Evolutionary conservation across 2,888 invertebrate species (phyloP), one percentile per base, ranked within the genome.

Genomic region (Nephrotoma flavescens): DNA sequence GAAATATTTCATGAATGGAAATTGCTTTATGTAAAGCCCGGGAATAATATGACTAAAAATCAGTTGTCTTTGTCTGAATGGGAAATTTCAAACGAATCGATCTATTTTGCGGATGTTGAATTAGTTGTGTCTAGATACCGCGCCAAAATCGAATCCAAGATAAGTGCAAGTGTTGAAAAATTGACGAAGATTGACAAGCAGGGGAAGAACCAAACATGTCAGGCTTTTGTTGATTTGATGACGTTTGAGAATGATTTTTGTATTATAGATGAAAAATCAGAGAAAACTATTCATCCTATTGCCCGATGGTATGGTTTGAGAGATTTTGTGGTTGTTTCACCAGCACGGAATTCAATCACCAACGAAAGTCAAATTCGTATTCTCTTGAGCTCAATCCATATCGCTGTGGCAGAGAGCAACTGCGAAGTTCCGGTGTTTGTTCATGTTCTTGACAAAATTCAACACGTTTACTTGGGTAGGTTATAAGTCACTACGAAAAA

Each of bases 341-440:
- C 97, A 2, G 92, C 93, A 7, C 93, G 93, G 84, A 90, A 91
- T 19, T 91, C 92, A 47, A 92, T 96, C 86, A 92, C 93, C 1
- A 94, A 95, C 88, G 95, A 96, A 89, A 95, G 95, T 88, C 93
- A 95, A 90, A 94, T 96, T 85, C 97, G 96, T 92, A 92, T 96
- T 88, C 93, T 96, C 47, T 93, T 96, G 90, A 98, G 96, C 91
- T 97, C 96, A 87, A 92, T 95, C 86, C 95, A 95, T 88, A 96
- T 98, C 88, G 97, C 97, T 4, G 93, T 96, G 57, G 95, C 94
- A 87, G 98, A 97, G 91, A 94, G 96, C 11, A 94, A 94, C 89
- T 96, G 96, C 90, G 94, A 95, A 87, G 93, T 97, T 88, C 98
- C 99, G 41, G 93, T 97, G 41, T 97, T 99, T 92, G 94, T 98